Percentiles rank a stretch among this genome's conserved stretches.
Evolutionary conservation across 2,797 vertebrate genomes (phyloP).

Genomic region (Sarcophilus harrisii): DNA sequence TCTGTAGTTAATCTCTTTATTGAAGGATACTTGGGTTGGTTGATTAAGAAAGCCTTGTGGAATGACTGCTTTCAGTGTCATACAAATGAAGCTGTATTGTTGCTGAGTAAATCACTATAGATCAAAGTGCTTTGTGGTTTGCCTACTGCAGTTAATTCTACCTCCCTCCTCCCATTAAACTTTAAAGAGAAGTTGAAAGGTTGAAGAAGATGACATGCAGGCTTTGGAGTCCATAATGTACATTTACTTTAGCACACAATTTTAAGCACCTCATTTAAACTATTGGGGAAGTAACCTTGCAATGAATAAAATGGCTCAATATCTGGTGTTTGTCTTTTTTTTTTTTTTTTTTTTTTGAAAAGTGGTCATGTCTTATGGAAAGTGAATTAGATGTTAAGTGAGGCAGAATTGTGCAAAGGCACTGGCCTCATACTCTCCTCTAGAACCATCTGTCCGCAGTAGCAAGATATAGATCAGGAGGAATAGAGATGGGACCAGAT

Average conservation of each 20-base stretch:
- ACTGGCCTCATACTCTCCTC: too few species aligned
- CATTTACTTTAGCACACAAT: slow-evolving; percentile 50
- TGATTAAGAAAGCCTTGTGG: slow-evolving; percentile 79
- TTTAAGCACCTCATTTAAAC: slow-evolving; percentile 38
- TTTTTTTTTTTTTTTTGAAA: too few species aligned
- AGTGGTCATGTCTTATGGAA: too few species aligned
- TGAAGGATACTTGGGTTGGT: slow-evolving; percentile 72
- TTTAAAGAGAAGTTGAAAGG: slow-evolving; percentile 73
- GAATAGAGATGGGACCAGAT: too few species aligned
- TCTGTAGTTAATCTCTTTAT: slow-evolving; percentile 72
- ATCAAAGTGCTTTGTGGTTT: slow-evolving; percentile 80
- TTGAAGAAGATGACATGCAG: slow-evolving; percentile 60
- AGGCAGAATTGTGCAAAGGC: too few species aligned
- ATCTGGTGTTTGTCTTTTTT: too few species aligned
- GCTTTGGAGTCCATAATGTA: slow-evolving; percentile 61
- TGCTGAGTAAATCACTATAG: slow-evolving; percentile 64
- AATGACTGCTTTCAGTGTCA: slow-evolving; percentile 74
- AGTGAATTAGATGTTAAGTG: too few species aligned
- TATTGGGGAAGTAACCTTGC: slow-evolving; percentile 47
- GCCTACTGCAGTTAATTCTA: slow-evolving; percentile 72
- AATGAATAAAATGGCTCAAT: slow-evolving; percentile 28
- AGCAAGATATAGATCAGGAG: too few species aligned
- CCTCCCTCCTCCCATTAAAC: slow-evolving; percentile 75
- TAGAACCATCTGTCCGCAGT: too few species aligned
- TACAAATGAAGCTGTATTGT: slow-evolving; percentile 75